Evolutionary conservation across 2,888 invertebrate genomes (phyloP).

Genomic region (Morinoia aosen): DNA sequence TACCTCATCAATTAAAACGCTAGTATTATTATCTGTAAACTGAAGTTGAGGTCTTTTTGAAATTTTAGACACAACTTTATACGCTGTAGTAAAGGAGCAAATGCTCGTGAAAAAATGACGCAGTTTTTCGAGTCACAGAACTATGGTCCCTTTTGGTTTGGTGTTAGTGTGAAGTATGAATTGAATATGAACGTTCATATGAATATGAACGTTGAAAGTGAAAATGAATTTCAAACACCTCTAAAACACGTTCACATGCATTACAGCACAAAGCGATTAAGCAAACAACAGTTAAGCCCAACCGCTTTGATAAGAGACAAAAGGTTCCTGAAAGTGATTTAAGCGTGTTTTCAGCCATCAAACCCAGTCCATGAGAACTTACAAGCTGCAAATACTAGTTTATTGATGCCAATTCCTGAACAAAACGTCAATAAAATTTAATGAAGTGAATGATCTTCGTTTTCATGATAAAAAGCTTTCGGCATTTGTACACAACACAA

Average conservation of each 20-base stretch:
- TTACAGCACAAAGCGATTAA: not conserved
- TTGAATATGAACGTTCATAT: too few relatives aligned
- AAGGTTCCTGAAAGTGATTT: not conserved
- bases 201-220: not conserved
- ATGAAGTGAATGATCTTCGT: not conserved
- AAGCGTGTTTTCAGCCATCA: not conserved
- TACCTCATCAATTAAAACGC: not conserved
- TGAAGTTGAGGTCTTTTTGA: not conserved
- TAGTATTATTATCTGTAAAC: not conserved
- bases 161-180: too few relatives aligned
- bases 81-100: not conserved
- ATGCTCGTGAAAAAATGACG: not conserved
- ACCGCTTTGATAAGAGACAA: not conserved
- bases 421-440: not conserved
- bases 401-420: not conserved
- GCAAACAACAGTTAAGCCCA: not conserved
- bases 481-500: not conserved
- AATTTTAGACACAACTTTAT: not conserved
- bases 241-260: not conserved
- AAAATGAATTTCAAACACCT: not conserved
- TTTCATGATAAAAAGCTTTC: too few relatives aligned
- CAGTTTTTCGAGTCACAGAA: too few relatives aligned
- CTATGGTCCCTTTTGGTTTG: too few relatives aligned
- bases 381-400: not conserved
- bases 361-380: not conserved